Evolutionary conservation across 1,140 invertebrate species (phyloP).

Genomic region (Aphelinus atriplicis): DNA sequence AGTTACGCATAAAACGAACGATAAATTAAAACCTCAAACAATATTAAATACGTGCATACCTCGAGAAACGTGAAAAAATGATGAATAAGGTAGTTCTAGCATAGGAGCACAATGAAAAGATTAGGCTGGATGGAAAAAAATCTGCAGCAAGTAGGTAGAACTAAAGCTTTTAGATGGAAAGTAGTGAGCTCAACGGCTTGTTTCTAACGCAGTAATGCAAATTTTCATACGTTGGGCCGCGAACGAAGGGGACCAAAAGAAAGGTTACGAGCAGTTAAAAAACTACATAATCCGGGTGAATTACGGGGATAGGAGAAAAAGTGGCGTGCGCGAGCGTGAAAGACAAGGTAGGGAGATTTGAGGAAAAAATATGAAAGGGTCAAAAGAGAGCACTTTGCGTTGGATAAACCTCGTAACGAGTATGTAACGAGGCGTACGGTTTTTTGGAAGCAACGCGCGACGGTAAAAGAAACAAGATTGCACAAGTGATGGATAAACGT

Average conservation of each 20-base stretch:
- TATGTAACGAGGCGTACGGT: too few relatives aligned
- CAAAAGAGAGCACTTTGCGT: constrained; percentile 18
- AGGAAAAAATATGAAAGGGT: background rate
- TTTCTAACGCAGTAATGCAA: constrained; percentile 16
- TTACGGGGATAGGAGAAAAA: constrained; percentile 7
- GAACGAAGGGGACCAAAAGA: background rate
- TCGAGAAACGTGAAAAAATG: too few relatives aligned
- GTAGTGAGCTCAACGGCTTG: constrained; percentile 34
- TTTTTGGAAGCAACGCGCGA: too few relatives aligned
- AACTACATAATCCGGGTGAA: constrained; percentile 18
- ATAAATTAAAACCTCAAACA: too few relatives aligned
- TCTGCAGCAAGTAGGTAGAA: too few relatives aligned
- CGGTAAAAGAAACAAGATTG: too few relatives aligned
- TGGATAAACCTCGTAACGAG: constrained; percentile 2
- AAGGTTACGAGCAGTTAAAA: background rate
- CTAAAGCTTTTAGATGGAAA: constrained; percentile 21
- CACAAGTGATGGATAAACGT: too few relatives aligned
- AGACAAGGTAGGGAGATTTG: background rate
- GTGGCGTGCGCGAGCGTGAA: background rate
- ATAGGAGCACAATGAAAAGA: too few relatives aligned
- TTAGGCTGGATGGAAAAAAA: too few relatives aligned
- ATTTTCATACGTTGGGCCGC: constrained; percentile 14
- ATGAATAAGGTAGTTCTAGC: too few relatives aligned
- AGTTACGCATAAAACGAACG: too few relatives aligned
- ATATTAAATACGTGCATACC: too few relatives aligned